Evolutionary conservation across 2,888 invertebrate genomes (phyloP), one percentile per base, ranked within the genome.

Genomic region (Trachelus stipa): DNA sequence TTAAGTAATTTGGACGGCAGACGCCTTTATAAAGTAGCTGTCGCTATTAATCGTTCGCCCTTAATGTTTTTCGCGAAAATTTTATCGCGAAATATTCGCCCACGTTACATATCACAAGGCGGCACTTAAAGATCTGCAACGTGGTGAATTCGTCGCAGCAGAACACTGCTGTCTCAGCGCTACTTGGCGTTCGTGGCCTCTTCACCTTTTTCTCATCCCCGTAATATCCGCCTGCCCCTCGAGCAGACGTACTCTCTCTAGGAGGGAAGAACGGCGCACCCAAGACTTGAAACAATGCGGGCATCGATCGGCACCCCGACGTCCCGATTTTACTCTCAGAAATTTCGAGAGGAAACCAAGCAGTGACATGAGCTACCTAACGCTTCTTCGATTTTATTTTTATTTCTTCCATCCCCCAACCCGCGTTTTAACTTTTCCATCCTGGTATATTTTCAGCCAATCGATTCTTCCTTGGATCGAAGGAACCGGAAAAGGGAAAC

Each of bases 81-180:
- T 15, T 71, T 71, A 71, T 71, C 33, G 34, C 71, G 71, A 71
- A 71, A 71, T 71, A 71, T 34, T 34, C 33, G 30, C 9, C 33
- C 71, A 34, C n/a, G 68, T 78, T 74, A 81, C 82, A 83, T 86
- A 87, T 88, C 87, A 85, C 83, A 86, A 87, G 83, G 84, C 83
- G 80, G 83, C 82, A 84, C 87, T 88, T 82, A 81, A 87, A 81
- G 85, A 88, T 87, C 84, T 86, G 88, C 88, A 87, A 88, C 85
- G 87, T 87, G 84, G 87, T 87, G 84, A 84, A 85, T 87, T 84
- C 77, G 82, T 77, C 31, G 78, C 78, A 75, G 78, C 71, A 73
- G 83, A 78, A 56, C 56, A 23, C 56, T 85, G 88, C 88, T 85
- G 84, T 76, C 85, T 88, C 87, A 87, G 88, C 87, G 85, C 78